Evolutionary conservation across 2,113 vertebrate species (phyloP), one percentile per base, ranked within the genome.

Genomic region (Gavialis gangeticus): DNA sequence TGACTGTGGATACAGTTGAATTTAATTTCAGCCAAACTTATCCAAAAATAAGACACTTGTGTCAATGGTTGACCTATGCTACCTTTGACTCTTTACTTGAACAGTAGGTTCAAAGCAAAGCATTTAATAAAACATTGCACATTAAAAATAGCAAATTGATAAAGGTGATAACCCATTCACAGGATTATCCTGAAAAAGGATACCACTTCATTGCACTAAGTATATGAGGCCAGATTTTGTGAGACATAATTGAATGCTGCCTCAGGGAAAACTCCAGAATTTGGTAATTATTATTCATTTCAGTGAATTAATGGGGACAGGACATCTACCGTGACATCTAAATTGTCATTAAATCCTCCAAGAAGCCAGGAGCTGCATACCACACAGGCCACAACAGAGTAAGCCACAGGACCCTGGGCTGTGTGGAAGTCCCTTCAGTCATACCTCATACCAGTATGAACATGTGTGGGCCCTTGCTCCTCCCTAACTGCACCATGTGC

Each of bases 191-290:
- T 94, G 86, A 91, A 94, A 66, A 91, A 96, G 90, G 75, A 90
- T 95, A 93, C 88, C 93, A 79, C 69, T 60, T 91, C 79, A 90
- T 59, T 88, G 79, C 84, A 76, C 62, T 73, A 87, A 84, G 77
- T 67, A 94, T 93, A 95, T 94, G 93, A 87, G 82, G 95, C 95
- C 66, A 84, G 95, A 92, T 95, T 93, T 95, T 86, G 85, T 87
- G 92, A 91, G 95, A 15, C 71, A 90, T 86, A 60, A 75, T 76
- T 86, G 66, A 58, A 76, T 91, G 84, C 63, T 90, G 92, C 81
- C 89, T 88, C 81, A 91, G 69, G 37, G 77, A 78, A 93, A 93
- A 60, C 17, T 64, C 37, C 60, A 64, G 17, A 18, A 81, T 22
- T 66, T 87, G 71, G 2, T 13, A 5, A 28, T 82, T 92, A 88